phyloP scores from a whole-genome alignment of 2,888 invertebrate genomes.

The Drosophila trichaetosa region DNA sequence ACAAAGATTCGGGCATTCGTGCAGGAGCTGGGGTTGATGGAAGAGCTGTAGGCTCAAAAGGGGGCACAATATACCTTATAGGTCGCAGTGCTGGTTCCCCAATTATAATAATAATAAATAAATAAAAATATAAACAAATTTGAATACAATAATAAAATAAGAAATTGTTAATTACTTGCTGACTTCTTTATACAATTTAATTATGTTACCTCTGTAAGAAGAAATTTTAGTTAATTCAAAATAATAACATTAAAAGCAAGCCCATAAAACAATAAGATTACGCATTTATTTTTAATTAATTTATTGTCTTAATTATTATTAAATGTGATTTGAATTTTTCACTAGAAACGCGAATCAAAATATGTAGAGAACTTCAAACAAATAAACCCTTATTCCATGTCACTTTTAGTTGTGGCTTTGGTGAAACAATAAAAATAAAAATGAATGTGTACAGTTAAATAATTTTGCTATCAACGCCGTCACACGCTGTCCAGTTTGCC shows the following conservation, averaged over 20 bases:
- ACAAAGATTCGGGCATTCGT: no score
- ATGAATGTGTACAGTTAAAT: constrained; percentile 50
- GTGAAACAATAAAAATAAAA: constrained; percentile 71
- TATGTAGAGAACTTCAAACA: not conserved
- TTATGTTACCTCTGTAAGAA: not conserved
- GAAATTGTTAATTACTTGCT: not conserved
- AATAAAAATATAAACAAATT: not conserved
- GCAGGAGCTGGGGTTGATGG: no score
- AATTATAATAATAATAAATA: no score
- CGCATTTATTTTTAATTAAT: not conserved
- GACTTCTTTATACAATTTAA: not conserved
- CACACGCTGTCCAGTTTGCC: constrained; percentile 45
- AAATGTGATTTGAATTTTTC: not conserved
- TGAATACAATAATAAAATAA: not conserved
- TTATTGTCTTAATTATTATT: not conserved
- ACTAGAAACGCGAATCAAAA: not conserved
- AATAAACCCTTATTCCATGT: not conserved
- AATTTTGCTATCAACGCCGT: constrained; percentile 66
- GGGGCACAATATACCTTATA: no score
- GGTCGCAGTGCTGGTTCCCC: no score
- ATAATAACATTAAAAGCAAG: not conserved
- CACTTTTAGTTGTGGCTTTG: not conserved
- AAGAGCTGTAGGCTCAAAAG: no score
- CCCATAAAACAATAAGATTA: not conserved
- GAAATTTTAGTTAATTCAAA: not conserved